Percentiles rank a stretch among this genome's conserved stretches.
Conservation (phyloP, 2,797 vertebrate species). For the Sebastiscus albofasciatus region DNA sequence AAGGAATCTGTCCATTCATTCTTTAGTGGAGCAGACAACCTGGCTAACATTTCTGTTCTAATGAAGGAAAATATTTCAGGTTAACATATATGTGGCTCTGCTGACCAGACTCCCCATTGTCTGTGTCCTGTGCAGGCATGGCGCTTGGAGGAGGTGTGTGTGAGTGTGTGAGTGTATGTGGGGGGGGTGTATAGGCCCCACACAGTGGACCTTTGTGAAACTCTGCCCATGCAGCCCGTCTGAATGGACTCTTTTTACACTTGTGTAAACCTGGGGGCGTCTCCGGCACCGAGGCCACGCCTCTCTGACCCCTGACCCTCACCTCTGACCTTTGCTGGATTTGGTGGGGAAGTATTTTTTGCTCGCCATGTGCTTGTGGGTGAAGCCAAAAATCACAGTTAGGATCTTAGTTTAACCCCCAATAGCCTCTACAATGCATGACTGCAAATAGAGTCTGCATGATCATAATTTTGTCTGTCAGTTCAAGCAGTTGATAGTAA, state of each 20-base stretch:
- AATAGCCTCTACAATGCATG: background rate
- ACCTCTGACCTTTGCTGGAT: constrained; percentile 84
- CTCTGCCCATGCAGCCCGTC: constrained; percentile 71
- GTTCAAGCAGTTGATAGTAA: background rate
- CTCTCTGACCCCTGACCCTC: constrained; percentile 79
- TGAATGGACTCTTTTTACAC: constrained; percentile 87
- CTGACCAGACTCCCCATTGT: constrained; percentile 71
- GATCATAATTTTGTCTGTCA: too few species aligned
- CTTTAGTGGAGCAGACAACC: background rate
- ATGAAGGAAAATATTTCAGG: constrained; percentile 47
- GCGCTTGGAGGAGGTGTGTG: constrained; percentile 55
- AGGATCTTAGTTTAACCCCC: constrained; percentile 8
- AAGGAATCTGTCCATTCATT: too few species aligned
- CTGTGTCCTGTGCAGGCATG: constrained; percentile 65
- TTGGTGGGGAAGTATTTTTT: constrained; percentile 71
- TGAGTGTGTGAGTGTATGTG: constrained; percentile 22
- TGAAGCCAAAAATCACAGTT: constrained; percentile 30
- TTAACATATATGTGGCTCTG: constrained; percentile 60
- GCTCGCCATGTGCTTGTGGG: constrained; percentile 67
- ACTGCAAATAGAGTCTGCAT: background rate
- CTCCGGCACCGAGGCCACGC: constrained; percentile 73
- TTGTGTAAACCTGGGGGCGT: constrained; percentile 85
- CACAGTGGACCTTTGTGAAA: constrained; percentile 86
- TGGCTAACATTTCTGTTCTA: constrained; percentile 11
- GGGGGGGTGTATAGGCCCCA: constrained; percentile 62